phyloP scores from a whole-genome alignment of 2,888 invertebrate species.

The Epinotia brunnichana region DNA sequence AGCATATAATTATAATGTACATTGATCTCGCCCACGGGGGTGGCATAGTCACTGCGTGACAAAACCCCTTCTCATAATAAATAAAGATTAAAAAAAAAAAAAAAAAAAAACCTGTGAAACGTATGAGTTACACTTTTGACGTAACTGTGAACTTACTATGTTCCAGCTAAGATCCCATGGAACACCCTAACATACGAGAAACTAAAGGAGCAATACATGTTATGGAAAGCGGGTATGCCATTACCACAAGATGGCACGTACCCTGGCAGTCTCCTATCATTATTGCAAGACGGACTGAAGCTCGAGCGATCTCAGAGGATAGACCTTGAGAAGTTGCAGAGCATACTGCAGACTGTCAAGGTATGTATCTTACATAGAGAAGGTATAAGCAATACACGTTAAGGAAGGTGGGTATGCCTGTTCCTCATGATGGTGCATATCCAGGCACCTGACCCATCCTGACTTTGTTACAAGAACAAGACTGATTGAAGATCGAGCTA shows the following conservation, averaged over 20 bases:
- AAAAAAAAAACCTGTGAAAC: too few relatives aligned
- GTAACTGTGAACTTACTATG: background rate
- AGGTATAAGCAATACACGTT: background rate
- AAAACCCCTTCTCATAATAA: too few relatives aligned
- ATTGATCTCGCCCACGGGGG: too few relatives aligned
- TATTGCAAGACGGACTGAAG: conserved; percentile 67
- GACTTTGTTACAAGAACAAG: too few relatives aligned
- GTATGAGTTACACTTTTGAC: too few relatives aligned
- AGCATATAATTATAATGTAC: too few relatives aligned
- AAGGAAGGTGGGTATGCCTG: background rate
- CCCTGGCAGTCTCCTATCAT: conserved; percentile 68
- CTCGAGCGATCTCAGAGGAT: conserved; percentile 60
- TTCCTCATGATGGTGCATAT: too few relatives aligned
- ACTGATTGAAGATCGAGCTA: too few relatives aligned
- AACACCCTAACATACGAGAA: conserved; percentile 66
- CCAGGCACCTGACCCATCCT: too few relatives aligned
- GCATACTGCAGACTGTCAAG: conserved; percentile 65
- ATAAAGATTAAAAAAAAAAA: too few relatives aligned
- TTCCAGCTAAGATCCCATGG: conserved; percentile 72
- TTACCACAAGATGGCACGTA: conserved; percentile 72
- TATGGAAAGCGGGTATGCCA: conserved; percentile 65
- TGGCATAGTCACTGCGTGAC: too few relatives aligned
- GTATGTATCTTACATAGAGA: conserved; percentile 52
- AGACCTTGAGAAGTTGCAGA: conserved; percentile 61
- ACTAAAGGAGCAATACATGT: conserved; percentile 68